Evolutionary conservation across 2,113 vertebrate genomes (phyloP).

Genomic region (Platycercus adscitus): DNA sequence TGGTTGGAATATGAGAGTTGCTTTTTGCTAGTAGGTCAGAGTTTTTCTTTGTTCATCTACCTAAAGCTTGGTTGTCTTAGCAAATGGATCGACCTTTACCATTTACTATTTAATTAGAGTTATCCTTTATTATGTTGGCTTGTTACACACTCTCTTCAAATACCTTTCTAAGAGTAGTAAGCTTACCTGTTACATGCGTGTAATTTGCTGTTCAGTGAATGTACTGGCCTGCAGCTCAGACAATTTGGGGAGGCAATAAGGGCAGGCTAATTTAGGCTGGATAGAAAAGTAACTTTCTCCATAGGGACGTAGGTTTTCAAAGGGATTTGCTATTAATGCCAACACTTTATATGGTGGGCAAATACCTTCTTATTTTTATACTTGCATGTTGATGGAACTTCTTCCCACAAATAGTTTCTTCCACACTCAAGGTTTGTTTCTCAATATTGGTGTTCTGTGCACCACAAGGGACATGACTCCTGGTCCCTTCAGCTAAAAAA

Average conservation of each 20-base stretch:
- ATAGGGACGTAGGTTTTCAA: background rate
- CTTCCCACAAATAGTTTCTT: background rate
- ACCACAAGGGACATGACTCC: background rate
- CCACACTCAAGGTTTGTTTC: background rate
- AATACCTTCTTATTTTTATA: background rate
- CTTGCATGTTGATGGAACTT: background rate
- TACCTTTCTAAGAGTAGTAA: background rate
- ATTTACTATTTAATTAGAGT: background rate
- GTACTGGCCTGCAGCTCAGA: background rate
- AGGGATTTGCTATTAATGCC: background rate
- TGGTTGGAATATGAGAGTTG: background rate
- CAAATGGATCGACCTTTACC: background rate
- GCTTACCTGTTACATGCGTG: rapidly evolving
- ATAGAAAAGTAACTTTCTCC: background rate
- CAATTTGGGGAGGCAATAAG: background rate
- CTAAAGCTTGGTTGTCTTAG: background rate
- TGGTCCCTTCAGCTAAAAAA: background rate
- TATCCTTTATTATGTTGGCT: background rate
- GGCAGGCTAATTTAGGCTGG: background rate
- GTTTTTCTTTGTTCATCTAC: background rate
- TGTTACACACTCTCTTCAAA: background rate
- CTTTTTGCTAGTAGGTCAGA: background rate
- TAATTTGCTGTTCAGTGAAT: background rate
- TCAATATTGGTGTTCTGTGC: background rate
- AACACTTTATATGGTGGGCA: background rate